phyloP scores from a whole-genome alignment of 2,888 invertebrate species.

The Mongoloraphidia duomilia region DNA sequence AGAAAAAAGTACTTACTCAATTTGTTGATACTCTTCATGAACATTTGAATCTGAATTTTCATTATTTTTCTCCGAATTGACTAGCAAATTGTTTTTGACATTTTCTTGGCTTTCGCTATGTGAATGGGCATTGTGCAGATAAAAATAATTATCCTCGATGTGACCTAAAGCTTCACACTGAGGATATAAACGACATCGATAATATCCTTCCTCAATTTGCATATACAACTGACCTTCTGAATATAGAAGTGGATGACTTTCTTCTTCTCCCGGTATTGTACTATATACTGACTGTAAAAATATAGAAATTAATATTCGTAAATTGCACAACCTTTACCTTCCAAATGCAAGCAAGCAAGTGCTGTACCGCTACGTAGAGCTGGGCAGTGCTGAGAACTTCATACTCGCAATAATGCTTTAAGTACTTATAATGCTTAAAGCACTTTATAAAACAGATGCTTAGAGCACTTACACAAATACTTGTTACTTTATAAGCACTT shows the following conservation, averaged over 20 bases:
- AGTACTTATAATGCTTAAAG: too few species aligned
- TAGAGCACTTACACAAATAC: too few species aligned
- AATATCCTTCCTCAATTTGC: conserved; percentile 1
- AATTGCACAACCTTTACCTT: too few species aligned
- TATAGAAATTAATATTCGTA: not conserved
- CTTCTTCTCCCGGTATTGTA: not conserved
- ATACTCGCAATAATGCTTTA: too few species aligned
- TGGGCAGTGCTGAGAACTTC: too few species aligned
- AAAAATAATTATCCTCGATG: not conserved
- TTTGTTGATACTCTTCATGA: not conserved
- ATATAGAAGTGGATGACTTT: not conserved
- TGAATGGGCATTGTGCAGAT: not conserved
- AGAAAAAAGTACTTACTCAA: not conserved
- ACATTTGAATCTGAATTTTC: not conserved
- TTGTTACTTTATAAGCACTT: too few species aligned
- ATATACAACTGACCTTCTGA: conserved; percentile 2
- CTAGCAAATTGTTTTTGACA: not conserved
- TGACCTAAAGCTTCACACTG: conserved; percentile 1
- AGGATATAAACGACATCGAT: conserved; percentile 2
- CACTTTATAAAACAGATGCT: too few species aligned
- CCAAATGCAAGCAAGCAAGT: too few species aligned
- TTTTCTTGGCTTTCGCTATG: conserved; percentile 1
- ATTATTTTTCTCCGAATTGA: not conserved
- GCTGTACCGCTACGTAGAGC: too few species aligned
- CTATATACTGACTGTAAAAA: not conserved